Conservation (phyloP, 2,113 vertebrate species). For the Istiophorus platypterus region DNA sequence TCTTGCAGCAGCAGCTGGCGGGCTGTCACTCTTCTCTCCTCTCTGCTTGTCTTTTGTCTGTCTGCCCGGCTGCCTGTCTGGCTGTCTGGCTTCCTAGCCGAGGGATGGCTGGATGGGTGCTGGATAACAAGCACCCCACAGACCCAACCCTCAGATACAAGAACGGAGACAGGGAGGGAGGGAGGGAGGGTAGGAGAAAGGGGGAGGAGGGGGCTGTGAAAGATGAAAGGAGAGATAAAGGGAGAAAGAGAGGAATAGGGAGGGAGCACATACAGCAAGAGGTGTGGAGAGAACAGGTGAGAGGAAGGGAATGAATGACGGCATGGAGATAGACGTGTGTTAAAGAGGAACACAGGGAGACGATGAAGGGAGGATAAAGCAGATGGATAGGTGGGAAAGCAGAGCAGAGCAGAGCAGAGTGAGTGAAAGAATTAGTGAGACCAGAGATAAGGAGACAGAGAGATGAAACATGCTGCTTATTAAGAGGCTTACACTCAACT, state of each 20-base stretch:
- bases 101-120: conserved; percentile 75
- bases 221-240: conserved; percentile 63
- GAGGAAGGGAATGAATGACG: conserved; percentile 34
- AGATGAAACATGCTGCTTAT: conserved; percentile 39
- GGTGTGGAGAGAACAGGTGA: conserved; percentile 20
- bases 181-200: conserved; percentile 36
- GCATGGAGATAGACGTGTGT: conserved; percentile 21
- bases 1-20: conserved; percentile 47
- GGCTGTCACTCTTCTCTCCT: conserved; percentile 53
- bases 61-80: conserved; percentile 36
- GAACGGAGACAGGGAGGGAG: conserved; percentile 33
- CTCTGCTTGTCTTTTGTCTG: conserved; percentile 52
- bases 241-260: conserved; percentile 34
- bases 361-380: conserved; percentile 9
- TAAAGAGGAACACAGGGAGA: conserved; percentile 21
- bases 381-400: conserved; percentile 39
- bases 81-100: conserved; percentile 67
- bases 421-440: conserved; percentile 13
- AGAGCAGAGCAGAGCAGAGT: conserved; percentile 24
- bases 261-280: conserved; percentile 24
- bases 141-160: conserved; percentile 56
- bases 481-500: conserved; percentile 37
- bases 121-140: conserved; percentile 78
- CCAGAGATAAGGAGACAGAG: conserved; percentile 6
- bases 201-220: conserved; percentile 32